Percentiles rank a stretch among this genome's conserved stretches.
phyloP scores from a whole-genome alignment of 30 jellyfish, hydroid and myxozoan genomes.

The Pseudorhiza aurosa region DNA sequence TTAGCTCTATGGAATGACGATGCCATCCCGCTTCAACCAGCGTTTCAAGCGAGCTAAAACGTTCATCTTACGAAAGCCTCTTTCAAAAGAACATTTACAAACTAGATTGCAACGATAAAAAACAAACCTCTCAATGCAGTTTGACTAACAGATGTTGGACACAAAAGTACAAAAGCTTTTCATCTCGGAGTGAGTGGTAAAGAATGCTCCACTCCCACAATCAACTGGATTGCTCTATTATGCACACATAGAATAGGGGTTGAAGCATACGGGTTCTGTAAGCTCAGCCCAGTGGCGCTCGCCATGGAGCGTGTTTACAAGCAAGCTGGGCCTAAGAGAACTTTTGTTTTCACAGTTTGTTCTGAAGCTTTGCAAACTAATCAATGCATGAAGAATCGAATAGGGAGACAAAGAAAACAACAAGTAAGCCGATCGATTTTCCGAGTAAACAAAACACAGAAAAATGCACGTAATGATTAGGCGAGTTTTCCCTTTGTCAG shows the following conservation, averaged over 20 bases:
- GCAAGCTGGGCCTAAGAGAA: constrained; percentile 27
- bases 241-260: background rate
- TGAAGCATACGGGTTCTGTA: background rate
- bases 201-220: too few species aligned
- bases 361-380: constrained; percentile 31
- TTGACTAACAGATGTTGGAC: too few species aligned
- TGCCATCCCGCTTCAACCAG: too few species aligned
- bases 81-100: too few species aligned
- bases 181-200: too few species aligned
- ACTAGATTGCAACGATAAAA: too few species aligned
- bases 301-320: constrained; percentile 25
- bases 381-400: background rate
- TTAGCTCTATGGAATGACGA: too few species aligned
- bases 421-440: constrained; percentile 3
- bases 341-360: constrained; percentile 22
- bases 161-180: too few species aligned
- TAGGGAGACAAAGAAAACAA: constrained; percentile 29
- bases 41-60: too few species aligned
- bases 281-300: background rate
- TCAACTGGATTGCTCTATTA: background rate
- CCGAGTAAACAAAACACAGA: constrained; percentile 22
- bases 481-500: background rate
- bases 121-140: too few species aligned
- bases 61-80: too few species aligned
- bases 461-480: background rate